These are phyloP conservation scores for Ditula angustiorana DNA, from an alignment of 2,888 invertebrate species.

Conservation along the genomic window DNA sequence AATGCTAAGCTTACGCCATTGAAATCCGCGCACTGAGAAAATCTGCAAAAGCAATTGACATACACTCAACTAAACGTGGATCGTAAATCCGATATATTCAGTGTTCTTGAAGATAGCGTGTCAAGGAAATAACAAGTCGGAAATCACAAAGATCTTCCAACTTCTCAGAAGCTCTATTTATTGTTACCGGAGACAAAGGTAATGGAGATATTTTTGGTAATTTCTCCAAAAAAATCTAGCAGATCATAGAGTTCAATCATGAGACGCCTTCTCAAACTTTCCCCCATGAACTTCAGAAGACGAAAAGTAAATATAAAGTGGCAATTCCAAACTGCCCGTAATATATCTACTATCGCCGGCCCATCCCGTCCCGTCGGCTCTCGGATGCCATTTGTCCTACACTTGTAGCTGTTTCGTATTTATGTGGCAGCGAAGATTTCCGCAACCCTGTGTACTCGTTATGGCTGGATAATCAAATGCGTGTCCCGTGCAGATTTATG, in stretches of 20 bases:
- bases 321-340: conserved; percentile 4
- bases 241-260: background rate
- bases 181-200: background rate
- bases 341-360: background rate
- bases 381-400: conserved; percentile 29
- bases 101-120: no score
- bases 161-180: background rate
- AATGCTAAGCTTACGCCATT: background rate
- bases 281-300: background rate
- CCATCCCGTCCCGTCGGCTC: background rate
- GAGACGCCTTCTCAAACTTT: background rate
- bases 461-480: conserved; percentile 31
- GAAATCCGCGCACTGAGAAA: background rate
- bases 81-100: no score
- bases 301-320: conserved; percentile 2
- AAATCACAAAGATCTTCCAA: no score
- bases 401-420: conserved; percentile 23
- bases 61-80: background rate
- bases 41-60: background rate
- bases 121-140: no score
- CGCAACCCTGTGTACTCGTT: conserved; percentile 12
- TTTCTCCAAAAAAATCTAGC: background rate
- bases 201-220: background rate
- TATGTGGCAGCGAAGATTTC: conserved; percentile 20
- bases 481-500: conserved; percentile 21